Base-by-base conservation (phyloP, 2,888 invertebrate genomes). In the Amphipyra tragopoginis region DNA sequence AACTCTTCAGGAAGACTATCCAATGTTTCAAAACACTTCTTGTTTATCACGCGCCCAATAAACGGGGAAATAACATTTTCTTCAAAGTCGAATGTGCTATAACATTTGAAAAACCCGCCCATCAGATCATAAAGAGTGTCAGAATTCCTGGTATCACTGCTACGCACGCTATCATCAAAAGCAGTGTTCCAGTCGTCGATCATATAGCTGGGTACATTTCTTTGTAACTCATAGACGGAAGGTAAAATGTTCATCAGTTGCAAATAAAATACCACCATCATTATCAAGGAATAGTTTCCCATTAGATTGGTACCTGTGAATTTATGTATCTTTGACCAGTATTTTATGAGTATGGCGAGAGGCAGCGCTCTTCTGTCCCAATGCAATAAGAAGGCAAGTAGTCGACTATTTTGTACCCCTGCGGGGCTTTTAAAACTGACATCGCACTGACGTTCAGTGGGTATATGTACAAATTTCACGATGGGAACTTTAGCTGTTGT, bases 401-500 rank as follows among this genome's bases (percentile, higher is more conserved):
- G 91, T 55, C 94, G 84, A 65, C 96, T 97, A 79, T 98, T 98
- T 58, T 95, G 91, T 0, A 97, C 96, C 2, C 97, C 97, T 1
- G 96, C 87, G 26, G 95, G 90, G 77, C 96, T 96, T 68, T 96
- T 96, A 77, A 97, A 96, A 65, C 96, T 97, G 6, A 98, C 90
- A 86, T 98, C 98, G 77, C 97, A 96, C 53, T 95, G 93, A 3
- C 96, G 93, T 0, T 94, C 90, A 0, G 96, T 96, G 0, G 93
- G 91, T 5, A 84, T 74, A 77, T 97, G 97, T 11, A 92, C 88
- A 81, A 97, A 97, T 80, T 97, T 97, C 0, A 98, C 95, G 61
- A 98, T 97, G 0, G 98, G 98, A 0, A 97, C 97, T 82, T 96
- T 96, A 0, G 97, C 97, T 39, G 89, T 87, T 0, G 96, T 95